Base-by-base conservation (phyloP, 1,140 invertebrate genomes). In the Brachionus rubens region DNA sequence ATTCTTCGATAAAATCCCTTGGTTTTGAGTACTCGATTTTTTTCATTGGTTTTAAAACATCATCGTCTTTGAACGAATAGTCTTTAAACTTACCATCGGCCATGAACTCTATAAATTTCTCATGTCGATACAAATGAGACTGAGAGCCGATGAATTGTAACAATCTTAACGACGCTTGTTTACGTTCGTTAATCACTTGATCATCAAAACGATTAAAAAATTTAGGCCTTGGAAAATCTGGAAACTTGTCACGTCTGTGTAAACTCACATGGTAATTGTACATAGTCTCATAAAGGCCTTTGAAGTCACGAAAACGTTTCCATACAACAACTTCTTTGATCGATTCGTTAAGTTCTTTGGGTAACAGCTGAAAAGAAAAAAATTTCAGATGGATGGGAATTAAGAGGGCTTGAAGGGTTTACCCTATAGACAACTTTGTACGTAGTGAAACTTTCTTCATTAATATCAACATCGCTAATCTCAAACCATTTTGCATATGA, bases 401-500 rank as follows among this genome's bases (percentile, higher is more conserved):
- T n/a, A n/a, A 14, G 16, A 41, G n/a, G 12, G 6, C 16, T 33
- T 14, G 12, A n/a, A 5, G 12, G 4, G 12, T 36, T 26, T 72
- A 72, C 68, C 26, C 68, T 48, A 30, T 72, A 72, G 24, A 52
- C 21, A n/a, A 72, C 14, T 54, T 72, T 72, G 46, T 72, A 72
- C 3, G 47, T 36, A 21, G 68, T 72, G 21, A 30, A 72, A 19
- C 33, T 72, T 14, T 72, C 46, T 54, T 72, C 68, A 41, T 72
- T 54, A 28, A 33, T 72, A n/a, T 54, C 30, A 1, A 72, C 47
- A 21, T 72, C 46, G n/a, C 33, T 48, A 36, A 72, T 54, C 33
- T 72, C 68, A 26, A 72, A 72, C 68, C 68, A 72, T 72, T 72
- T 72, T 12, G 68, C 68, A 54, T 72, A 72, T 6, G 46, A 50